phyloP scores from a whole-genome alignment of 2,797 vertebrate species.

The Anniella stebbinsi region DNA sequence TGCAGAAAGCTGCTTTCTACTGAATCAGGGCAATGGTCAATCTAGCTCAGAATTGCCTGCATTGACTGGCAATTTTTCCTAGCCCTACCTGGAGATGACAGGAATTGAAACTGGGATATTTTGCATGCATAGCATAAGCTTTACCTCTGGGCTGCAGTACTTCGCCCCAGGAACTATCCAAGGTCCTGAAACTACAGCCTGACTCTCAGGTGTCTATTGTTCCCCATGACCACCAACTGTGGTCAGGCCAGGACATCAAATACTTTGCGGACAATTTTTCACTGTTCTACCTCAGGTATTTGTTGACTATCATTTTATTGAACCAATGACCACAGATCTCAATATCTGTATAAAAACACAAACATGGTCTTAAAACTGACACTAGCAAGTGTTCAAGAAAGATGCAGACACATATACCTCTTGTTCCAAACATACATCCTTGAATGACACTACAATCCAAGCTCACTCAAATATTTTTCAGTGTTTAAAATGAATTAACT shows the following conservation, averaged over 20 bases:
- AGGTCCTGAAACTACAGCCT: not conserved
- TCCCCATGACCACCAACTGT: not conserved
- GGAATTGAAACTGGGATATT: too few relatives aligned
- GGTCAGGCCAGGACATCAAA: not conserved
- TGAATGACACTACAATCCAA: not conserved
- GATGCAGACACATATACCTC: accelerated
- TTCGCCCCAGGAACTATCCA: not conserved
- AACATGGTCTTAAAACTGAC: not conserved
- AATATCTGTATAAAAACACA: not conserved
- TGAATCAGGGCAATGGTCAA: not conserved
- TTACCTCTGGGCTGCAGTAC: too few relatives aligned
- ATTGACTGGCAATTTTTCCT: not conserved
- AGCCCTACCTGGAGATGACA: not conserved
- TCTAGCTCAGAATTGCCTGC: not conserved
- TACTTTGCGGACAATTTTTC: not conserved
- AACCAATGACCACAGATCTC: not conserved
- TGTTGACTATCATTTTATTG: not conserved
- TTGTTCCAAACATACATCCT: not conserved
- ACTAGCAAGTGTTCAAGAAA: not conserved
- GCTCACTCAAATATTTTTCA: constrained; percentile 37
- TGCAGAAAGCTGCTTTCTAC: not conserved
- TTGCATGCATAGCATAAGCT: not conserved
- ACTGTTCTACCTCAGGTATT: not conserved
- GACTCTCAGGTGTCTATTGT: not conserved
- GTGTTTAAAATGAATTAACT: not conserved